Evolutionary conservation across 2,113 vertebrate species (phyloP).

Genomic region (Connochaetes taurinus): DNA sequence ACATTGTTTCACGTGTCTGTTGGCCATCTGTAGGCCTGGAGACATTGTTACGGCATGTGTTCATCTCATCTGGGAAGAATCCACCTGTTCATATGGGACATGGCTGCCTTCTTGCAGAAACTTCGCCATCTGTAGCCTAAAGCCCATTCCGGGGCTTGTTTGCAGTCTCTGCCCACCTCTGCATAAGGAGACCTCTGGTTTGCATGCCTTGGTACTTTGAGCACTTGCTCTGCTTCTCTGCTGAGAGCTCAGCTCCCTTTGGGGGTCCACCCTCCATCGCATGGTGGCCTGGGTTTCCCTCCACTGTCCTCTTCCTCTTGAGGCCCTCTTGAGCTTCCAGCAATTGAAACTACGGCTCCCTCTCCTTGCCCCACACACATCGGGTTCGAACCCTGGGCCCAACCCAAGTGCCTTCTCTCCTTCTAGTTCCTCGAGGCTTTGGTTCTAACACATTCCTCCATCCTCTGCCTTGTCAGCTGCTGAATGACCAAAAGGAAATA

Average conservation of each 20-base stretch:
- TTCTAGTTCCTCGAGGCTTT: not conserved
- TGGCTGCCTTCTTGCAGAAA: not conserved
- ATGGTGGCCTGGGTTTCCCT: too few relatives aligned
- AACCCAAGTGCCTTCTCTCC: not conserved
- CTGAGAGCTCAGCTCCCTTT: not conserved
- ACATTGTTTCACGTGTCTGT: accelerated
- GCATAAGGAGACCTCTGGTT: too few relatives aligned
- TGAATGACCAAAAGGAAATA: not conserved
- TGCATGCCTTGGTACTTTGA: accelerated
- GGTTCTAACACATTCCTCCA: not conserved
- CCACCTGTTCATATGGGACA: accelerated
- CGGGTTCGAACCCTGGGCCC: too few relatives aligned
- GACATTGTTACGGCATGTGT: accelerated
- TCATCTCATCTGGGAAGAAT: not conserved
- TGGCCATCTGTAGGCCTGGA: not conserved
- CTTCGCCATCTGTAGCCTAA: accelerated
- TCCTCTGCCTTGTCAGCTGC: not conserved
- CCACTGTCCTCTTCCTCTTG: not conserved
- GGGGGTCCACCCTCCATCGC: accelerated
- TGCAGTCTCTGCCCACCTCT: accelerated
- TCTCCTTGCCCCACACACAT: not conserved
- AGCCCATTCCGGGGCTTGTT: accelerated
- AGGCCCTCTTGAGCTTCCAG: not conserved
- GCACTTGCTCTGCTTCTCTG: not conserved
- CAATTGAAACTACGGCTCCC: accelerated